Conservation (phyloP, 2,113 vertebrate genomes). For the Otis tarda region DNA sequence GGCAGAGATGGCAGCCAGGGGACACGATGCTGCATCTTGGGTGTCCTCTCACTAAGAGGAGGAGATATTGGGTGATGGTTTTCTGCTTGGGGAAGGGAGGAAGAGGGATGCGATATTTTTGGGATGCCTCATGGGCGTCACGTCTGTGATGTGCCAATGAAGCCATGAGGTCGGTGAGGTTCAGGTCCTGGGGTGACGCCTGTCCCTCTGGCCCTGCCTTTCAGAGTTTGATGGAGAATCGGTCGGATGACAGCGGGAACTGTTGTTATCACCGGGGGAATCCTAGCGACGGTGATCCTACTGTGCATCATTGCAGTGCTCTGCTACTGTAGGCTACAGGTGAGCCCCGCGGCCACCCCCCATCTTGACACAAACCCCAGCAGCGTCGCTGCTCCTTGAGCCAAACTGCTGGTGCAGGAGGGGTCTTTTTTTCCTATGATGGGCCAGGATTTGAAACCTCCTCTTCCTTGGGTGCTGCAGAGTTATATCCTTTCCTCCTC, state of each 20-base stretch:
- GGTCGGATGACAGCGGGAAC: conserved; percentile 99
- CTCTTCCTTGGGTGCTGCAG: background rate
- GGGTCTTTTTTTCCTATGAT: too few species aligned
- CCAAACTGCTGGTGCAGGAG: background rate
- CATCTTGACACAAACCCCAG: accelerated
- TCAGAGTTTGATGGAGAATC: conserved; percentile 96
- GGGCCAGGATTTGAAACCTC: background rate
- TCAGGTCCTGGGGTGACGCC: accelerated
- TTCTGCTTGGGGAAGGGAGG: background rate
- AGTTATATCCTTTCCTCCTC: background rate
- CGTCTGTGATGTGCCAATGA: accelerated
- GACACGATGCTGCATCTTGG: background rate
- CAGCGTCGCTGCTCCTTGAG: accelerated
- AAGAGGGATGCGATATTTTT: background rate
- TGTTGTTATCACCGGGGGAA: conserved; percentile 99
- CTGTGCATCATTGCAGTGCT: conserved; percentile 98
- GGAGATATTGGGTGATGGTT: background rate
- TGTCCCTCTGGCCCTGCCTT: background rate
- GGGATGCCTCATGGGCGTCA: background rate
- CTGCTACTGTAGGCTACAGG: conserved; percentile 99
- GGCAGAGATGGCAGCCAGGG: background rate
- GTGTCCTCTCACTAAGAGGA: background rate
- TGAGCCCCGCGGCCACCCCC: background rate
- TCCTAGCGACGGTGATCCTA: conserved; percentile 98
- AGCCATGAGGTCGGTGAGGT: background rate